A percentile compares a stretch with the other conserved stretches of the same genome.
Evolutionary conservation across 2,113 vertebrate genomes (phyloP).

Genomic region (Mungos mungo): DNA sequence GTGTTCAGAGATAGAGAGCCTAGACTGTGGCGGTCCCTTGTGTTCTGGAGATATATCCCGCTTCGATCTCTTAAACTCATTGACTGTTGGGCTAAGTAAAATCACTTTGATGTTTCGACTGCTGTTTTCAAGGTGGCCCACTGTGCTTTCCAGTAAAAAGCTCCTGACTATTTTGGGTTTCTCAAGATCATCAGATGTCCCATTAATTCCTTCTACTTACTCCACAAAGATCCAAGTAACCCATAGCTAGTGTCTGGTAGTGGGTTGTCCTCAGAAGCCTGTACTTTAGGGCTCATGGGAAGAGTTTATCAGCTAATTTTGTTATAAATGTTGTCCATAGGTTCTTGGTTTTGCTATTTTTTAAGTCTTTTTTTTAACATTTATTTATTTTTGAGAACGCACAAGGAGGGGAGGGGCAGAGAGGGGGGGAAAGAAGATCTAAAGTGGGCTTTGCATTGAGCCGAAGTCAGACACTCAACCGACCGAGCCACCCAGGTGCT

Average conservation of each 20-base stretch:
- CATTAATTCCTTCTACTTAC: background rate
- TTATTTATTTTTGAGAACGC: too few species aligned
- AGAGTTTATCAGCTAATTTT: background rate
- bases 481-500: too few species aligned
- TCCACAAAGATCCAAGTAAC: background rate
- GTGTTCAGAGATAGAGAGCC: background rate
- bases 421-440: too few species aligned
- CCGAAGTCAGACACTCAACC: too few species aligned
- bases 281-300: background rate
- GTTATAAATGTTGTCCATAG: background rate
- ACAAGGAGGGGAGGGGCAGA: too few species aligned
- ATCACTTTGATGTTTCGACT: background rate
- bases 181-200: background rate
- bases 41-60: background rate
- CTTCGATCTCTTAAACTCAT: background rate
- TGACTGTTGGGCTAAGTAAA: background rate
- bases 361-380: background rate
- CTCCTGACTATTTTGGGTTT: background rate
- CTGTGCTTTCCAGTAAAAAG: background rate
- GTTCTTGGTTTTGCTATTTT: background rate
- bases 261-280: background rate
- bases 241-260: background rate
- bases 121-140: background rate
- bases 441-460: too few species aligned
- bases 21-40: background rate